A percentile compares a stretch with the other conserved stretches of the same genome.
Evolutionary conservation across 2,797 vertebrate species (phyloP).

Genomic region (Pseudochirops cupreus): DNA sequence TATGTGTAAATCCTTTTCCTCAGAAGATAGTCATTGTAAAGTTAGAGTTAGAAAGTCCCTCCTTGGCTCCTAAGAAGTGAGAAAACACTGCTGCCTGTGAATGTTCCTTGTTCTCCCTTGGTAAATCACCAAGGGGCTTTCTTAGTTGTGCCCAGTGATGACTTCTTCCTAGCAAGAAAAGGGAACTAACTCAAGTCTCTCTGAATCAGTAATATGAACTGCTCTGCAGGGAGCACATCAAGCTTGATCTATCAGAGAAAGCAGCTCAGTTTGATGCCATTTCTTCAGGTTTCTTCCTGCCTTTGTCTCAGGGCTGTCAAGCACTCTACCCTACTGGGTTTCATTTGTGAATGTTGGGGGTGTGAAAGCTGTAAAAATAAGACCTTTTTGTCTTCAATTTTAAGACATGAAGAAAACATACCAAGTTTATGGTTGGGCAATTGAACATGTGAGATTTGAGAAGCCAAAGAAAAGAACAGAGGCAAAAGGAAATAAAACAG

Average conservation of each 20-base stretch:
- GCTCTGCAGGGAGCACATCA: background rate
- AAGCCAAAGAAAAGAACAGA: background rate
- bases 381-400: slow-evolving; percentile 27
- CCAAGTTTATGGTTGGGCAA: background rate
- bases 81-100: background rate
- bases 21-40: background rate
- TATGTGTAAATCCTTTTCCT: background rate
- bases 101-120: background rate
- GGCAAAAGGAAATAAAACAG: background rate
- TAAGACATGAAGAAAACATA: background rate
- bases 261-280: slow-evolving; percentile 1
- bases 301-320: slow-evolving; percentile 38
- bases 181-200: background rate
- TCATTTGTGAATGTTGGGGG: background rate
- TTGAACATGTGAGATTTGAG: background rate
- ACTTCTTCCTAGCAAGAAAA: background rate
- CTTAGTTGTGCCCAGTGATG: background rate
- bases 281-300: background rate
- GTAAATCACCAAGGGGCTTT: background rate
- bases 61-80: background rate
- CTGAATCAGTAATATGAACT: background rate
- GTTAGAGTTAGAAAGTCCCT: background rate
- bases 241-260: slow-evolving; percentile 14
- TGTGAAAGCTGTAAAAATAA: slow-evolving; percentile 16
- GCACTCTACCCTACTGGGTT: background rate